Conservation (phyloP, 2,113 vertebrate genomes). For the Bolborhynchus lineola region DNA sequence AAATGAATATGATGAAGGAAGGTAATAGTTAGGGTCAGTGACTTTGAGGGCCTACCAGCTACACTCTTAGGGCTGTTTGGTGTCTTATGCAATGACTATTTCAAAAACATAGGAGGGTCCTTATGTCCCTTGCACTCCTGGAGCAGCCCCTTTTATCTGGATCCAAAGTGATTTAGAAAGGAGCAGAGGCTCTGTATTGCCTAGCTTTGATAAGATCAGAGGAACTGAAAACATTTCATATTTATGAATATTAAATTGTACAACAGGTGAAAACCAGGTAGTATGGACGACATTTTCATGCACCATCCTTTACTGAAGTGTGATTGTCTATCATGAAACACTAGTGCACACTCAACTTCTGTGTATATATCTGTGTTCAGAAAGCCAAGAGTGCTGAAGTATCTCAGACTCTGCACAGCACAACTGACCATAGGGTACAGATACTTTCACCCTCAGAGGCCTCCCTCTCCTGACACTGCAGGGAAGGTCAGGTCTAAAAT, state of each 20-base stretch:
- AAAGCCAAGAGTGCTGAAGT: background rate
- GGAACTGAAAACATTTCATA: background rate
- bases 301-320: background rate
- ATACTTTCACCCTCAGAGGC: background rate
- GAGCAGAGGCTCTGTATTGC: background rate
- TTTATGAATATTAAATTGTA: background rate
- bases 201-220: background rate
- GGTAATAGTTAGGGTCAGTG: background rate
- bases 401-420: background rate
- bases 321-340: background rate
- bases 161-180: background rate
- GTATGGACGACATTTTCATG: background rate
- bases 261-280: background rate
- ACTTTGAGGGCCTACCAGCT: background rate
- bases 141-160: too few species aligned
- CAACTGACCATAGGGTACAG: background rate
- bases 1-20: background rate
- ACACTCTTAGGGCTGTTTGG: background rate
- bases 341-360: background rate
- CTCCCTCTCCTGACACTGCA: background rate
- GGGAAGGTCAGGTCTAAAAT: background rate
- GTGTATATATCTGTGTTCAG: background rate
- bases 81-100: accelerated
- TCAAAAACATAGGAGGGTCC: background rate
- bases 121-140: too few species aligned